Percentiles rank a stretch among this genome's conserved stretches.
phyloP scores from a whole-genome alignment of 1,140 invertebrate genomes.

The Drosophila pseudoananassae region DNA sequence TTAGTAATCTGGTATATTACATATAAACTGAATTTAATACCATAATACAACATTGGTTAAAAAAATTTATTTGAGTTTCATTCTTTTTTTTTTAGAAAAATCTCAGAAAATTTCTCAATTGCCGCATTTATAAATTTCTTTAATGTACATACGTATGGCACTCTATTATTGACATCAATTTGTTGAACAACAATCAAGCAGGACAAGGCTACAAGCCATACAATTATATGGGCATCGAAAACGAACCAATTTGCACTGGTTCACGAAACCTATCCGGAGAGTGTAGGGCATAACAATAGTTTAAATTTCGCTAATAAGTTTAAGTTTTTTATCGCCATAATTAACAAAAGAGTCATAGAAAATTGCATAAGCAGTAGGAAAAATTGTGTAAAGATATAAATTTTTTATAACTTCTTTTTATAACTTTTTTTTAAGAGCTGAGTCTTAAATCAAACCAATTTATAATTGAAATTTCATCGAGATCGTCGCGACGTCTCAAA shows the following conservation, averaged over 20 bases:
- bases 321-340: conserved; percentile 38
- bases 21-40: too few relatives aligned
- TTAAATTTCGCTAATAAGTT: conserved; percentile 47
- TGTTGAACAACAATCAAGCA: conserved; percentile 36
- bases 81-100: conserved; percentile 5
- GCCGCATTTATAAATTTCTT: conserved; percentile 34
- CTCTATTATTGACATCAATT: conserved; percentile 57
- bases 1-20: too few relatives aligned
- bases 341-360: conserved; percentile 44
- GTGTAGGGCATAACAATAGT: conserved; percentile 20
- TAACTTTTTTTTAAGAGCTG: too few relatives aligned
- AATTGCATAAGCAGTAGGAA: conserved; percentile 28
- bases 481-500: not conserved
- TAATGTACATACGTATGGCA: conserved; percentile 27
- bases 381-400: too few relatives aligned
- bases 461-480: not conserved
- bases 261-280: conserved; percentile 14
- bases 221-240: conserved; percentile 25
- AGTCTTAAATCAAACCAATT: not conserved
- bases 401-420: too few relatives aligned
- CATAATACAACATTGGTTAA: too few relatives aligned
- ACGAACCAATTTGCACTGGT: conserved; percentile 40
- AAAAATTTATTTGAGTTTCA: too few relatives aligned
- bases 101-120: conserved; percentile 38
- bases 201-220: conserved; percentile 15